phyloP scores from a whole-genome alignment of 2,888 invertebrate genomes.

The Caenorhabditis auriculariae region DNA sequence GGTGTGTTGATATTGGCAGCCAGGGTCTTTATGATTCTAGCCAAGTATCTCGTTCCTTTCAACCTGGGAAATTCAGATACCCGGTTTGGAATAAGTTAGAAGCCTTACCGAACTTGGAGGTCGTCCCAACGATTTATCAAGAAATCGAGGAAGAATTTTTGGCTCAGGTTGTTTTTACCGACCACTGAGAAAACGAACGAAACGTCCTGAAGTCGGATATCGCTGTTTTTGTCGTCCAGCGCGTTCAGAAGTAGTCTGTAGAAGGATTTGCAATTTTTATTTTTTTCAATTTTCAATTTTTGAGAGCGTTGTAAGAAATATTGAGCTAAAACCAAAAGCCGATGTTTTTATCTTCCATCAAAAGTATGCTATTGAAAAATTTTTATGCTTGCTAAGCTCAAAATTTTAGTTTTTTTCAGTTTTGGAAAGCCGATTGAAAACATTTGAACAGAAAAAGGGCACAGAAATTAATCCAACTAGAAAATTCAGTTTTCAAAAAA shows the following conservation, averaged over 20 bases:
- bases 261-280: not conserved
- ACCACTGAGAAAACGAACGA: constrained; percentile 41
- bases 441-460: no score
- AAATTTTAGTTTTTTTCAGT: no score
- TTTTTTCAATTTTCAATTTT: not conserved
- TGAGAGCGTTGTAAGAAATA: no score
- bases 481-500: no score
- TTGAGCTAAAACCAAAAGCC: no score
- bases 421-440: no score
- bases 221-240: constrained; percentile 40
- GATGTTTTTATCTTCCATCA: no score
- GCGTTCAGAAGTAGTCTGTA: constrained; percentile 48
- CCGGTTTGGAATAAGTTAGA: no score
- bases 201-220: constrained; percentile 55
- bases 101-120: constrained; percentile 47
- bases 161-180: constrained; percentile 39
- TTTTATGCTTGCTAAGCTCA: no score
- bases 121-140: constrained; percentile 54
- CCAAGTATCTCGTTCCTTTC: not conserved
- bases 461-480: no score
- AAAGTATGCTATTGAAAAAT: no score
- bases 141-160: constrained; percentile 52
- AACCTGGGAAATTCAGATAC: no score
- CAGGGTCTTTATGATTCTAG: not conserved
- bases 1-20: not conserved